Evolutionary conservation across 2,797 vertebrate genomes (phyloP), one percentile per base, ranked within the genome.

Genomic region (Arvicola amphibius): DNA sequence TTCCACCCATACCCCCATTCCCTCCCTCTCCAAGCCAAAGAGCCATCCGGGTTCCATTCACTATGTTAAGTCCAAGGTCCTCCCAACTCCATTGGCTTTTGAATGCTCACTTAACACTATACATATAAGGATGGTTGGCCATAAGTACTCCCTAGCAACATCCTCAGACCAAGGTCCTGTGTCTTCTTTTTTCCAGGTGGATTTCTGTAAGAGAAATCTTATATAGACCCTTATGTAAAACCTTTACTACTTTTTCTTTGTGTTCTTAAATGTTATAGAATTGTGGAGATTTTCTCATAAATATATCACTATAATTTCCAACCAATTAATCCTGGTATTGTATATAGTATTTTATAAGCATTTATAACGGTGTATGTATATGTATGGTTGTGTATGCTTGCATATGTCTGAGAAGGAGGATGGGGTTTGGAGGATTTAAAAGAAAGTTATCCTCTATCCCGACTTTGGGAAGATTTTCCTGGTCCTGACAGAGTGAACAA

Each of bases 71-170:
- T n/a, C n/a, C n/a, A n/a, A n/a, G n/a, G n/a, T n/a, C n/a, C n/a
- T n/a, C n/a, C n/a, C n/a, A n/a, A n/a, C n/a, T n/a, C n/a, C n/a
- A 69, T 90, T 95, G 63, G 21, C 32, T 81, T 94, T 95, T 88
- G 40, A 79, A 17, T 84, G 77, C 59, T 21, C 53, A 85, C n/a
- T n/a, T 37, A 63, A 27, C 73, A 88, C 46, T 27, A n/a, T 79
- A n/a, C n/a, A 93, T 65, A n/a, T 93, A 95, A 73, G 48, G 88
- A 48, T 61, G 80, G 2, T 73, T 85, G 2, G 76, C 25, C 94
- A 2, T 87, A 90, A 83, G n/a, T 78, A 73, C 69, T 80, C 79
- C 40, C 17, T 91, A 87, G 86, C 92, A 94, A 48, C 25, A 88
- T 53, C n/a, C 29, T 90, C 32, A 88, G n/a, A 84, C 51, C 40